These are phyloP conservation scores for Acleris cristana DNA, from an alignment of 2,888 invertebrate genomes.

Conservation along the genomic window DNA sequence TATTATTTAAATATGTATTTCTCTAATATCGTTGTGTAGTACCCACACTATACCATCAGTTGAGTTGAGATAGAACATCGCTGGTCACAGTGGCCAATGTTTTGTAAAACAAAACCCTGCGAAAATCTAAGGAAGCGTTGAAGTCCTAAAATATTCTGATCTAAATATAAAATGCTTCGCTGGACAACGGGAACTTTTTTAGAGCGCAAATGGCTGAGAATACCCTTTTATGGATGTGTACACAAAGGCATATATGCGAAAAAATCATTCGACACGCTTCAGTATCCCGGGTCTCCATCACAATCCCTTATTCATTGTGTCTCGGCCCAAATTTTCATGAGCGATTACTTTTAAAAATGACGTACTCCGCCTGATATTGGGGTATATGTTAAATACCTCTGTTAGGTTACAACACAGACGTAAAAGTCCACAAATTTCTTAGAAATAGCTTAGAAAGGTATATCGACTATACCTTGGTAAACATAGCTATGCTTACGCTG, in stretches of 20 bases:
- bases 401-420: too few species aligned
- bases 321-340: not conserved
- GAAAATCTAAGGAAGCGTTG: not conserved
- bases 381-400: too few species aligned
- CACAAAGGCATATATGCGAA: conserved; percentile 2
- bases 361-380: not conserved
- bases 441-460: too few species aligned
- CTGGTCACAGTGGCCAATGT: too few species aligned
- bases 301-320: conserved; percentile 5
- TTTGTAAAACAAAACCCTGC: too few species aligned
- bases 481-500: too few species aligned
- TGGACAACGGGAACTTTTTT: conserved; percentile 17
- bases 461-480: too few species aligned
- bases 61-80: too few species aligned
- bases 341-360: not conserved
- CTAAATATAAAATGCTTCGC: not conserved
- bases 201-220: conserved; percentile 27
- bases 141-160: not conserved
- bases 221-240: conserved; percentile 24
- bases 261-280: conserved; percentile 13
- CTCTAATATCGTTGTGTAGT: too few species aligned
- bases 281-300: conserved; percentile 1
- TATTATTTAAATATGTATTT: too few species aligned
- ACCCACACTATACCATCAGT: too few species aligned
- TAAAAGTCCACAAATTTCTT: too few species aligned